Conservation (phyloP, 2,113 vertebrate species). For the Peromyscus maniculatus region DNA sequence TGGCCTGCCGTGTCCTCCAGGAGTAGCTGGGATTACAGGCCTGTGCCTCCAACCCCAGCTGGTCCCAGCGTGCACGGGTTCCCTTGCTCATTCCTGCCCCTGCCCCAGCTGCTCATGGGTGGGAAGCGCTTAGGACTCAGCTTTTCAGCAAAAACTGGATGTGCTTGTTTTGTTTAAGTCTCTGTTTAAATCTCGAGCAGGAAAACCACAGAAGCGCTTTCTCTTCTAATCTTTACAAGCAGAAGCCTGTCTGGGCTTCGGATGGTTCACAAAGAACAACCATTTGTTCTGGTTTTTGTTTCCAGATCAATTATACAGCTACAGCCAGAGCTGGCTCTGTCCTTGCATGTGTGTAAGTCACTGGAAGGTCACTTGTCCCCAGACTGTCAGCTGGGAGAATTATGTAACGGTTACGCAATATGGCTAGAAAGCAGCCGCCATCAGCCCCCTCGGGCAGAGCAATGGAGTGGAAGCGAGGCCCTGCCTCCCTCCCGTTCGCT, state of each 20-base stretch:
- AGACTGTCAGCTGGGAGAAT: neutral
- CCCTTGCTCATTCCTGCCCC: neutral
- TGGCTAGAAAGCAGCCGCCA: fast-evolving
- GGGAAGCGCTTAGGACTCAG: neutral
- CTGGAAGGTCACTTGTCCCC: constrained; percentile 22
- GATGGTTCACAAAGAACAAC: neutral
- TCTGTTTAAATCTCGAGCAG: neutral
- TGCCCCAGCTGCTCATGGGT: fast-evolving
- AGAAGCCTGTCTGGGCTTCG: neutral
- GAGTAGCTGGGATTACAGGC: neutral
- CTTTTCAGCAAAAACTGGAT: neutral
- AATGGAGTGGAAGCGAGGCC: neutral
- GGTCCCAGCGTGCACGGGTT: neutral
- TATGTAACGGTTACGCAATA: fast-evolving
- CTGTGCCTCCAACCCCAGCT: neutral
- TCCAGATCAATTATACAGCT: neutral
- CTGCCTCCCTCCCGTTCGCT: neutral
- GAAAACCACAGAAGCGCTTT: neutral
- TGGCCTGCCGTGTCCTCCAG: neutral
- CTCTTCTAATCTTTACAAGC: neutral
- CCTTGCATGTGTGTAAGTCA: neutral
- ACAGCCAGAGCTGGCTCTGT: constrained; percentile 38
- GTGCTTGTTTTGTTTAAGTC: neutral
- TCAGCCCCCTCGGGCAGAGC: neutral
- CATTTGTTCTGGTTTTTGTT: neutral